phyloP scores from a whole-genome alignment of 2,797 vertebrate genomes.

The Toxotes lorentzi region DNA sequence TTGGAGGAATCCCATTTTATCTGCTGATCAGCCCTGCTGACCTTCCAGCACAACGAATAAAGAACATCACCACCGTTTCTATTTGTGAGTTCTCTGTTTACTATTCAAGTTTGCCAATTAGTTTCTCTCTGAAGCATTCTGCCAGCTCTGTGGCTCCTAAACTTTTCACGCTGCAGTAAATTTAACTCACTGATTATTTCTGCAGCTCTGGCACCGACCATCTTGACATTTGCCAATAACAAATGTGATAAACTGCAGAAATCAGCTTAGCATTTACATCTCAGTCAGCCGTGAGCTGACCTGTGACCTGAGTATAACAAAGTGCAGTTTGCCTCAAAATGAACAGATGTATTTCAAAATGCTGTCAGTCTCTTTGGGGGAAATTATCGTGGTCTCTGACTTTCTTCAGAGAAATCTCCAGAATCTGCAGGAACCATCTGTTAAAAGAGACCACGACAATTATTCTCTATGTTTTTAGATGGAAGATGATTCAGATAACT shows the following conservation, averaged over 20 bases:
- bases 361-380: neutral
- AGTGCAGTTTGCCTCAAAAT: neutral
- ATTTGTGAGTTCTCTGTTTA: conserved; percentile 10
- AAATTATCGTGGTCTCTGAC: neutral
- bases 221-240: conserved; percentile 5
- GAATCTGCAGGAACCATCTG: conserved; percentile 23
- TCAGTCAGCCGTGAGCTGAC: neutral
- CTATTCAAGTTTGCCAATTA: conserved; percentile 28
- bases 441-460: neutral
- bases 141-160: neutral
- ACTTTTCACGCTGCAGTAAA: neutral
- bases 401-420: neutral
- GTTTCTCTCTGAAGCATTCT: neutral
- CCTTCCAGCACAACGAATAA: conserved; percentile 9
- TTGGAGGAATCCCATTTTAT: neutral
- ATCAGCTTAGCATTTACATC: neutral
- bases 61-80: neutral
- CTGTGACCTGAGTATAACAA: neutral
- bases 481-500: neutral
- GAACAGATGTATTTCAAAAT: neutral
- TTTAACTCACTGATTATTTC: conserved; percentile 8
- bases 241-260: conserved; percentile 9
- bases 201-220: conserved; percentile 15
- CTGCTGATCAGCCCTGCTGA: conserved; percentile 1
- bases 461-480: neutral